Conservation (phyloP, 2,797 vertebrate genomes). For the Limosa lapponica region DNA sequence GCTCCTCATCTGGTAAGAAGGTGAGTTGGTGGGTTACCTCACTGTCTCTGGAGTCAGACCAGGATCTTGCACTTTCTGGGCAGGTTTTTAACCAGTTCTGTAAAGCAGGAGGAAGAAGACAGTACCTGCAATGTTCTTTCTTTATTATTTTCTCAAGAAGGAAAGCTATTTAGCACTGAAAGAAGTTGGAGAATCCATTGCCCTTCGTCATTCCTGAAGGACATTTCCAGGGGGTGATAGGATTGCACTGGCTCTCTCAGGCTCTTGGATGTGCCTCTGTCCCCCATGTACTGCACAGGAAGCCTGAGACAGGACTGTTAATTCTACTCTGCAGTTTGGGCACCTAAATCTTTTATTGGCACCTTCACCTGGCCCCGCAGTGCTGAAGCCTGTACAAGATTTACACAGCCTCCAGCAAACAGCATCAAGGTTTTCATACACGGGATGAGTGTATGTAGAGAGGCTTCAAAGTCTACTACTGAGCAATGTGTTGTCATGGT, state of each 20-base stretch:
- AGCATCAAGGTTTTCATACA: neutral
- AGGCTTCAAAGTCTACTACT: neutral
- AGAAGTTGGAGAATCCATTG: neutral
- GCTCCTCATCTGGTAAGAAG: neutral
- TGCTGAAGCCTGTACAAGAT: neutral
- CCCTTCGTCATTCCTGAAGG: neutral
- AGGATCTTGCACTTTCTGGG: neutral
- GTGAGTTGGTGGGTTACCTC: neutral
- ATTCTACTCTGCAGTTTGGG: neutral
- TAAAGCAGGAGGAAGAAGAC: neutral
- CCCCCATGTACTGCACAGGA: neutral
- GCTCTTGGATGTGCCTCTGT: neutral
- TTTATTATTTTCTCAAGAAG: neutral
- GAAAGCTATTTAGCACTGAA: neutral
- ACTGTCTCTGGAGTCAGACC: neutral
- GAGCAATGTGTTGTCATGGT: neutral
- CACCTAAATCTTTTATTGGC: neutral
- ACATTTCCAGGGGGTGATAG: neutral
- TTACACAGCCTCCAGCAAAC: neutral
- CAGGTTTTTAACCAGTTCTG: neutral
- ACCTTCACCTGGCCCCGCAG: accelerated
- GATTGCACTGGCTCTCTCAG: neutral
- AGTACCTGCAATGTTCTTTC: neutral
- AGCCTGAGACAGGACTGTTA: neutral
- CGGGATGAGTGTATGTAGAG: neutral